Percentiles rank a stretch among this genome's conserved stretches.
These are phyloP conservation scores for Chascanopsetta lugubris DNA, from an alignment of 2,113 vertebrate genomes.

Conservation along the genomic window DNA sequence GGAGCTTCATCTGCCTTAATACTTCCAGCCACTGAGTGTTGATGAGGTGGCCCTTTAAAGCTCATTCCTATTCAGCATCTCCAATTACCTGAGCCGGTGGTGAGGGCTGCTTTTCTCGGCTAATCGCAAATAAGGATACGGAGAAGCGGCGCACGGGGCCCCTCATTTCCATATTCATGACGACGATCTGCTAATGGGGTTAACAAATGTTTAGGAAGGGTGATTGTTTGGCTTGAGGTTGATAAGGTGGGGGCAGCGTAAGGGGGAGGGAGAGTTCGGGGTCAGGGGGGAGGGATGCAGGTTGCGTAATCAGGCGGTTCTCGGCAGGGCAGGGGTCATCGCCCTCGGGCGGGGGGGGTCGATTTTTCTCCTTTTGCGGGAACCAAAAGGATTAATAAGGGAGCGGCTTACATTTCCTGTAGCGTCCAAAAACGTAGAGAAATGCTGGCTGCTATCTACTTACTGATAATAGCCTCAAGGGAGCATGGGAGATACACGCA, in stretches of 20 bases:
- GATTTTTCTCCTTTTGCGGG: slow-evolving; percentile 32
- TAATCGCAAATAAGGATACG: slow-evolving; percentile 89
- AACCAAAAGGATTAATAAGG: slow-evolving; percentile 1
- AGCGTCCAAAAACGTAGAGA: slow-evolving; percentile 14
- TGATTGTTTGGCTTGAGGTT: slow-evolving; percentile 56
- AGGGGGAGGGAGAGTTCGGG: slow-evolving; percentile 12
- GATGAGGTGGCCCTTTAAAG: slow-evolving; percentile 84
- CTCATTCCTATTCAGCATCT: slow-evolving; percentile 87
- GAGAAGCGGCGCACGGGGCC: slow-evolving; percentile 82
- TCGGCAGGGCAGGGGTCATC: slow-evolving; percentile 26
- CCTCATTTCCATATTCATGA: slow-evolving; percentile 92
- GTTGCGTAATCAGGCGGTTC: slow-evolving; percentile 24
- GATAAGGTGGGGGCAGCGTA: slow-evolving; percentile 41
- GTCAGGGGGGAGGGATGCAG: slow-evolving; percentile 35
- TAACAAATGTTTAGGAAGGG: slow-evolving; percentile 86
- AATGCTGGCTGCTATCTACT: not conserved
- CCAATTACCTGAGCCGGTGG: slow-evolving; percentile 88
- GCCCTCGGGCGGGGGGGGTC: not conserved
- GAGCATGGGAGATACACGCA: not conserved
- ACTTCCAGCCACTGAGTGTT: slow-evolving; percentile 79
- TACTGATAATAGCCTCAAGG: slow-evolving; percentile 26
- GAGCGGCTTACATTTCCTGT: slow-evolving; percentile 18
- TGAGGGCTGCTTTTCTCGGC: slow-evolving; percentile 81
- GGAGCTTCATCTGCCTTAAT: slow-evolving; percentile 79
- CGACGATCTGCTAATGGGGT: slow-evolving; percentile 87